Conservation (phyloP, 2,888 invertebrate genomes). For the Norana najaformis region DNA sequence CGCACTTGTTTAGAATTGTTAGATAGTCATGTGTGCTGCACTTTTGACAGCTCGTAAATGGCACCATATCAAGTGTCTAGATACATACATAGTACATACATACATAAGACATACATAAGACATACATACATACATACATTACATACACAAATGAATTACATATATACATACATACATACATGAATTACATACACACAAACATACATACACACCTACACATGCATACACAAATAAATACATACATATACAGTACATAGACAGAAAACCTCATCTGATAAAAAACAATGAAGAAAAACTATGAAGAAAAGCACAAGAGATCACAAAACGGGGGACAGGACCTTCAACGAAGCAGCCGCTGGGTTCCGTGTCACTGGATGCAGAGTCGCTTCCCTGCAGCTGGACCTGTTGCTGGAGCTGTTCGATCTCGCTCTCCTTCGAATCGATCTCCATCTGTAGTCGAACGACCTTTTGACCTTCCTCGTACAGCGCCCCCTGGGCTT, state of each 20-base stretch:
- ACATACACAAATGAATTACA: too few species aligned
- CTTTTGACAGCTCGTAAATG: too few species aligned
- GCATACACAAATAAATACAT: too few species aligned
- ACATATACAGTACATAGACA: too few species aligned
- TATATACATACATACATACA: neutral
- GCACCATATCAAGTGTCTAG: too few species aligned
- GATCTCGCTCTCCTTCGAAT: conserved; percentile 93
- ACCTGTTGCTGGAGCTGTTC: conserved; percentile 83
- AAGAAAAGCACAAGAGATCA: neutral
- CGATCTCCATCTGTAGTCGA: conserved; percentile 90
- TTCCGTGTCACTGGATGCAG: conserved; percentile 75
- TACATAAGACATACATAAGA: too few species aligned
- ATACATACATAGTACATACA: too few species aligned
- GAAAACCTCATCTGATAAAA: neutral
- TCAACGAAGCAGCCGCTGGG: conserved; percentile 24
- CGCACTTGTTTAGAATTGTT: too few species aligned
- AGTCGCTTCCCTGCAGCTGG: conserved; percentile 75
- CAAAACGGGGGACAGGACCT: neutral
- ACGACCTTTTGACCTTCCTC: conserved; percentile 67
- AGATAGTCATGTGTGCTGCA: too few species aligned
- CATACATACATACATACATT: too few species aligned
- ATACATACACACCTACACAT: neutral
- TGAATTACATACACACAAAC: neutral
- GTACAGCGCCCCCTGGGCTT: conserved; percentile 79
- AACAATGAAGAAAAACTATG: neutral